Conservation (phyloP, 1,140 invertebrate species). For the Euwallacea fornicatus region DNA sequence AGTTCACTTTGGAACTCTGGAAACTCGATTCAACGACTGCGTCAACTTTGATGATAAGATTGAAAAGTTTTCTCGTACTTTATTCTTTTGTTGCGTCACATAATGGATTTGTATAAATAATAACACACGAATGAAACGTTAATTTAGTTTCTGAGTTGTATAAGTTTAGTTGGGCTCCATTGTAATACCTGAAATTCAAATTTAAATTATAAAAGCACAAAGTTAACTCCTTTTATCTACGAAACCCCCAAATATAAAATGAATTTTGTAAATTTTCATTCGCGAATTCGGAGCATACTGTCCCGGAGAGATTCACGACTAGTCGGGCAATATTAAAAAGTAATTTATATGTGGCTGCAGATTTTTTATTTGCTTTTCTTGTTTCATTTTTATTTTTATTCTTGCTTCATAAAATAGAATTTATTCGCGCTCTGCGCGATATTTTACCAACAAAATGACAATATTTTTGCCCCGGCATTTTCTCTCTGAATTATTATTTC, state of each 20-base stretch:
- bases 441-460: slow-evolving; percentile 46
- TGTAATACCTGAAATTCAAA: no score
- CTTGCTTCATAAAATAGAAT: slow-evolving; percentile 50
- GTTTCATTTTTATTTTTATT: slow-evolving; percentile 46
- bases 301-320: slow-evolving; percentile 50
- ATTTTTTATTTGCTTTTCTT: slow-evolving; percentile 47
- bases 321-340: slow-evolving; percentile 52
- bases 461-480: slow-evolving; percentile 42
- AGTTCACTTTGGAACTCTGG: slow-evolving; percentile 52
- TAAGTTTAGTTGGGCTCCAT: no score
- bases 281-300: slow-evolving; percentile 27
- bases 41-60: slow-evolving; percentile 52
- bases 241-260: slow-evolving; percentile 13
- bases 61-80: slow-evolving; percentile 48
- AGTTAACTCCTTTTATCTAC: no score
- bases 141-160: no score
- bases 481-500: slow-evolving; percentile 43
- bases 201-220: slow-evolving; percentile 1
- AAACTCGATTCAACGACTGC: slow-evolving; percentile 47
- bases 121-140: neutral
- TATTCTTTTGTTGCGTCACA: slow-evolving; percentile 33
- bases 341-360: slow-evolving; percentile 51
- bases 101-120: slow-evolving; percentile 19
- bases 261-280: slow-evolving; percentile 33
- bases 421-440: slow-evolving; percentile 42